Evolutionary conservation across 1,140 invertebrate genomes (phyloP), one percentile per base, ranked within the genome.

Genomic region (Drosophila nasuta): DNA sequence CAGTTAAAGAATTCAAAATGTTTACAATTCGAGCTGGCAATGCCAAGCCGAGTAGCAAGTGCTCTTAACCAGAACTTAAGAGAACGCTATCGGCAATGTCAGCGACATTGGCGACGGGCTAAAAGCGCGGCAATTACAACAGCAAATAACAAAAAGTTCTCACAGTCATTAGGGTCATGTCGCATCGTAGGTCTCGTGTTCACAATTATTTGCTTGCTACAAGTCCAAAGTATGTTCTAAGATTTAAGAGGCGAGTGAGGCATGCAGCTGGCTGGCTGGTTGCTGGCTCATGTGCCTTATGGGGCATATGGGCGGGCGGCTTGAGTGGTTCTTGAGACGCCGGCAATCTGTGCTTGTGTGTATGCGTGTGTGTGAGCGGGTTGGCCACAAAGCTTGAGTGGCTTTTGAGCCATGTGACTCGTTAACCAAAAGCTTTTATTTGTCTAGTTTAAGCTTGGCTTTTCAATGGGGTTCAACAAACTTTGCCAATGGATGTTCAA

Each of bases 141-240:
- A 62, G 33, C 28, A 74, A 71, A 17, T 35, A 45, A 58, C 60
- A 71, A 83, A 76, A 83, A 80, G 70, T 87, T 87, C 83, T 86
- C 83, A 87, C 83, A 80, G 66, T 83, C 83, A 87, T 87, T 87
- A 87, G 69, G 83, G 83, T 83, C 77, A 74, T 58, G 63, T 75
- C 45, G 56, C 54, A 72, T 73, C 67, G 63, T 76, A 60, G 51
- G 85, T 71, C 83, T 87, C 85, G 83, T 89, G 85, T 69, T 87
- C 74, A 80, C 85, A 77, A 80, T 88, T 87, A 80, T 88, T 87
- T 75, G 83, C 79, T 67, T 86, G 52, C 72, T 56, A 81, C 64
- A 81, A 67, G 49, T 43, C 35, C 6, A 25, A 51, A 41, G 33
- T 28, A 35, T 57, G 35, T 59, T 5, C 62, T 28, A 62, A 63